Base-by-base conservation (phyloP, 2,888 invertebrate genomes). In the Schizotus pectinicornis region DNA sequence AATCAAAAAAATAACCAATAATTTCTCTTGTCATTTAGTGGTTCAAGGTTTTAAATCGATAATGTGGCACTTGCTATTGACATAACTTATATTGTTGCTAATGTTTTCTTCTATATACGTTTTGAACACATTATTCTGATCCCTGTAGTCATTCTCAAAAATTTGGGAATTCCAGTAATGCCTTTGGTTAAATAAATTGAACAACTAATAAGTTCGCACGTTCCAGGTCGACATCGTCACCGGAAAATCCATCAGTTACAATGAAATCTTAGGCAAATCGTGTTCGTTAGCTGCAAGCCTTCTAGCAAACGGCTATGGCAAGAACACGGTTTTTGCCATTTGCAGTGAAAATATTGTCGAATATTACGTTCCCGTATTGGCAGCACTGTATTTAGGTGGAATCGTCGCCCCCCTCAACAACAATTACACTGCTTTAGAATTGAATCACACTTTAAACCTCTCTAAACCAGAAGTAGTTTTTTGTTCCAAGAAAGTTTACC, bases 401-500 rank as follows among this genome's bases (percentile, higher is more conserved):
- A 61, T 59, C 3, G 39, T 68, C 7, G 68, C 70, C 7, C 67
- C 72, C 5, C 11, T 76, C 5, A 75, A 75, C 49, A 65, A 67
- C 36, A 61, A 53, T 8, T 76, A 76, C 59, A 65, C 66, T 3
- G n/a, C 43, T 41, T 54, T 58, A 8, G 74, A 74, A 62, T 36
- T 73, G 30, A 49, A 60, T 34, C 89, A 89, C 71, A 79, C 85
- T 14, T 70, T 88, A 1, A 83, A 82, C 56, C 84, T 90, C 55
- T 86, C 87, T 0, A 86, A 85, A 69, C 89, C 90, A 38, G 86
- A 85, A 72, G 78, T 85, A 42, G 82, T 90, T 62, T 87, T 90
- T 71, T 84, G 84, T 30, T 88, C 89, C 0, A 81, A 82, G 8
- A 73, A 81, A 12, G 83, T 84, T 7, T 75, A 84, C 1, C 80